Conservation (phyloP, 2,888 invertebrate species). For the Mythimna albipuncta region DNA sequence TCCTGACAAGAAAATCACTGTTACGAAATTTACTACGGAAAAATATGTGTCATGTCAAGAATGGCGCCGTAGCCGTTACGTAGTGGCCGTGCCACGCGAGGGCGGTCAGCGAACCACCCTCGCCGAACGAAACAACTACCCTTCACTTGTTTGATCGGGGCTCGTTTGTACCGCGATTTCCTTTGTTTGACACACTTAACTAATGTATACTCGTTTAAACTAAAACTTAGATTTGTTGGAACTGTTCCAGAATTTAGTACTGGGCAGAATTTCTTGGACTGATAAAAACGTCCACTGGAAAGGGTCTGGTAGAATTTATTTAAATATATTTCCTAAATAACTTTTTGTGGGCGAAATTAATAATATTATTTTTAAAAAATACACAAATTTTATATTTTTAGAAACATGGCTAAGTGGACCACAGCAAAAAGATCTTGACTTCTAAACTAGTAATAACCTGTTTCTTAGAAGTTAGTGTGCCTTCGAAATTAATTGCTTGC, state of each 20-base stretch:
- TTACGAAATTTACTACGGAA: slow-evolving; percentile 8
- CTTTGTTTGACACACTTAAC: slow-evolving; percentile 47
- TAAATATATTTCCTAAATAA: not conserved
- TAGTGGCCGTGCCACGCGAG: slow-evolving; percentile 5
- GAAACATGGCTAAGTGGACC: too few species aligned
- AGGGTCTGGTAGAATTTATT: not conserved
- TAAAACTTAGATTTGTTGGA: slow-evolving; percentile 44
- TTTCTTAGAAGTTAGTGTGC: too few species aligned
- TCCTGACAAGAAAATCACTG: slow-evolving; percentile 27
- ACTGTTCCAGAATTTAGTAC: slow-evolving; percentile 11
- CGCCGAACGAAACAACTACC: slow-evolving; percentile 51
- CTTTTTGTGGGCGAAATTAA: too few species aligned
- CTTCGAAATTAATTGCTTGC: not conserved
- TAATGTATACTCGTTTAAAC: slow-evolving; percentile 20
- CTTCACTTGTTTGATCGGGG: slow-evolving; percentile 52
- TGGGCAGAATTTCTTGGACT: not conserved
- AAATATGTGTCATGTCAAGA: slow-evolving; percentile 41
- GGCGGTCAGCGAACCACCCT: slow-evolving; percentile 58
- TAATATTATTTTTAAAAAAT: too few species aligned
- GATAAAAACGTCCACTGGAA: not conserved
- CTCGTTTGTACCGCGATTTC: slow-evolving; percentile 56
- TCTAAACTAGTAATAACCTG: too few species aligned
- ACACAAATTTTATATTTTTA: too few species aligned
- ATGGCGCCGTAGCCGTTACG: slow-evolving; percentile 9
- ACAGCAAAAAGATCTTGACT: too few species aligned